Base-by-base conservation (phyloP, 2,113 vertebrate genomes). In the Pyxicephalus adspersus region DNA sequence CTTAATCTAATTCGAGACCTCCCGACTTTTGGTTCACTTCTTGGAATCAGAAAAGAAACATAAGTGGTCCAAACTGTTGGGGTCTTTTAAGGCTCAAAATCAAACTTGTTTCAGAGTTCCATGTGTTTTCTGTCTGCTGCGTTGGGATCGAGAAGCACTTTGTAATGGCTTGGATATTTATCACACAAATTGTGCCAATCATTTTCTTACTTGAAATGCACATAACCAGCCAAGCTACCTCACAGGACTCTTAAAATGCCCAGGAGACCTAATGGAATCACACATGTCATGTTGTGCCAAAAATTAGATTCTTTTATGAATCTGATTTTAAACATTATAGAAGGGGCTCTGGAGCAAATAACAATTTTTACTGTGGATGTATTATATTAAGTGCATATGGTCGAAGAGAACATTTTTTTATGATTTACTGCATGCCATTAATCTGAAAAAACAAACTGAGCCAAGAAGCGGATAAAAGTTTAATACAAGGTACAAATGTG, bases 361-460 rank as follows among this genome's bases (percentile, higher is more conserved):
- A 66, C 31, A 26, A 5, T 38, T 31, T 73, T 77, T 45, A 26
- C 71, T 31, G 80, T 73, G 68, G 50, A 81, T 54, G 60, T 19
- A 64, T 64, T 81, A 81, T 73, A 81, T 81, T 64, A 75, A 82
- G 45, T 66, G 61, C 71, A 75, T 13, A 82, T 82, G 61, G 51
- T 55, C 31, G 64, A 65, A 73, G 66, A 66, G 31, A 25, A n/a
- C n/a, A 34, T 64, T 71, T 38, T 45, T 34, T 60, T 28, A 20
- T 72, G 57, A 80, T 80, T 80, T 72, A 80, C 58, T 31, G 58
- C 60, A 63, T 72, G 26, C 64, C 66, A 55, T 58, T 72, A 80
- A 52, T 80, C 66, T 72, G 23, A 29, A 63, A 58, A 31, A 61
- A 61, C 29, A 50, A 80, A 38, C 20, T 38, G 31, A 80, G 77